phyloP scores from a whole-genome alignment of 1,140 invertebrate species.

The Heliothis virescens region DNA sequence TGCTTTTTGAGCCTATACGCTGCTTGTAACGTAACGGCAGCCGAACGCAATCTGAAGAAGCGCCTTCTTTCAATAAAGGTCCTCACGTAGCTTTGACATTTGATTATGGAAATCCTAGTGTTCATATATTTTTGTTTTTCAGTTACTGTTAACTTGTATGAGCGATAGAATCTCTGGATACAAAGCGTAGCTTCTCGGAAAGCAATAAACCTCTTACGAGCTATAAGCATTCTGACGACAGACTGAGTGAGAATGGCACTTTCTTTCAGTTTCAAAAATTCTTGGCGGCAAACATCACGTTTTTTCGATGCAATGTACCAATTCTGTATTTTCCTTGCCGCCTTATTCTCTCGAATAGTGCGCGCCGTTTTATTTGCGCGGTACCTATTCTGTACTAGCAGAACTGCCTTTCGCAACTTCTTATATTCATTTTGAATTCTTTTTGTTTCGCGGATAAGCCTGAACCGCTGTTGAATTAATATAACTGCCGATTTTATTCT shows the following conservation, averaged over 20 bases:
- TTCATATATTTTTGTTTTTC: conserved; percentile 68
- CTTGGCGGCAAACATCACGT: conserved; percentile 65
- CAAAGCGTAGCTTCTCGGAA: conserved; percentile 62
- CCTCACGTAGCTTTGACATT: conserved; percentile 74
- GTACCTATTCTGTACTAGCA: conserved; percentile 74
- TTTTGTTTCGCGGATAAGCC: conserved; percentile 63
- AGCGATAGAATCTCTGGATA: conserved; percentile 75
- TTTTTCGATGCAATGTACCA: conserved; percentile 77
- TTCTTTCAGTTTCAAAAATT: conserved; percentile 69
- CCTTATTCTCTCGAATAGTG: conserved; percentile 52
- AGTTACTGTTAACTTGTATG: conserved; percentile 58
- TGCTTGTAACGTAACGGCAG: conserved; percentile 72
- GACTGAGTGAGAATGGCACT: conserved; percentile 65
- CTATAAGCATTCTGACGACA: conserved; percentile 68
- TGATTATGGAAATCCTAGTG: conserved; percentile 65
- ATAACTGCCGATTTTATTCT: conserved; percentile 60
- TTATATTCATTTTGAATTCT: conserved; percentile 70
- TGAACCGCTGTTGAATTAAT: conserved; percentile 73
- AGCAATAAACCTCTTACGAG: conserved; percentile 65
- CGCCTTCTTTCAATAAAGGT: conserved; percentile 66
- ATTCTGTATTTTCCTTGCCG: conserved; percentile 79
- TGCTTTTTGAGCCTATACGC: conserved; percentile 70
- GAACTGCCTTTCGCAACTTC: conserved; percentile 59
- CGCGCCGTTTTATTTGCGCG: conserved; percentile 73
- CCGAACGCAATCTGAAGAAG: conserved; percentile 65